phyloP scores from a whole-genome alignment of 2,797 vertebrate species.

The Cygnus olor region DNA sequence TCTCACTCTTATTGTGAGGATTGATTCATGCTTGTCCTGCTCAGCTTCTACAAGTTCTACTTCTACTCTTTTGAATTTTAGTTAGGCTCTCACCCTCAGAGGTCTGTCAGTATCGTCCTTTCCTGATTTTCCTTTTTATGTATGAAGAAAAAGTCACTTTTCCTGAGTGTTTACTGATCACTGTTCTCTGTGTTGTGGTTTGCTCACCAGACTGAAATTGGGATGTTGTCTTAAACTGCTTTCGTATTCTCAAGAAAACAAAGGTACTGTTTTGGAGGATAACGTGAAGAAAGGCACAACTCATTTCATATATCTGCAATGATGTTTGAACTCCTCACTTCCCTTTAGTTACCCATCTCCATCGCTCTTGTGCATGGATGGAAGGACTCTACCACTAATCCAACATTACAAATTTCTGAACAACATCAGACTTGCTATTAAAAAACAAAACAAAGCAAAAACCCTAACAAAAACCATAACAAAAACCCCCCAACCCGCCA shows the following conservation, averaged over 20 bases:
- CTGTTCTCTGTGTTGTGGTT: background rate
- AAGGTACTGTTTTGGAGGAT: background rate
- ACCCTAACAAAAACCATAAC: background rate
- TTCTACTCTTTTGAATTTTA: background rate
- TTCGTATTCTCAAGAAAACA: background rate
- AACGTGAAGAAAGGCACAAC: background rate
- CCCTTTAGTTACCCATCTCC: background rate
- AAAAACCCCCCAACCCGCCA: background rate
- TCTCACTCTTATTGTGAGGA: background rate
- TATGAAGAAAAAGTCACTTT: background rate
- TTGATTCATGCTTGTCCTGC: background rate
- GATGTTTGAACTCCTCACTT: background rate
- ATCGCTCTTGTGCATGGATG: background rate
- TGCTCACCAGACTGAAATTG: background rate
- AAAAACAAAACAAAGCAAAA: no score
- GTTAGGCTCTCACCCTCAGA: background rate
- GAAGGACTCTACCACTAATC: background rate
- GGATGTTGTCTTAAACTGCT: background rate
- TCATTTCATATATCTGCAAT: background rate
- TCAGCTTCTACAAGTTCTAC: background rate
- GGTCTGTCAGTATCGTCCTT: background rate
- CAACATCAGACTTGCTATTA: background rate
- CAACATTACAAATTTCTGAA: background rate
- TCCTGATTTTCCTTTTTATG: background rate
- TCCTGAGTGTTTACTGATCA: background rate